Conservation (phyloP, 2,888 invertebrate genomes). For the Pheosia tremula region DNA sequence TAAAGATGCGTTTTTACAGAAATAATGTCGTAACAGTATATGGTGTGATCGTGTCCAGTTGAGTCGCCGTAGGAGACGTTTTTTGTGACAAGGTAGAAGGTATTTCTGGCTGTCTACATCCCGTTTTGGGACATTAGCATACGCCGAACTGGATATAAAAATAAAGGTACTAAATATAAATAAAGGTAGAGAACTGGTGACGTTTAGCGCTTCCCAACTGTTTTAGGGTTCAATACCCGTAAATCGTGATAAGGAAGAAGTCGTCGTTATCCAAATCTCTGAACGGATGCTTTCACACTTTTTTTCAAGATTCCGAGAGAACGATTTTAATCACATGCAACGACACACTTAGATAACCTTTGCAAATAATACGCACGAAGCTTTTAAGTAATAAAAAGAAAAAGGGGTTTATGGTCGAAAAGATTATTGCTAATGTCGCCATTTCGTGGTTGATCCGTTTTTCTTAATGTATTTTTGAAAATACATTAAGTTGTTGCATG, state of each 20-base stretch:
- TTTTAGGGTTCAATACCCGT: slow-evolving; percentile 41
- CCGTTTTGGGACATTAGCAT: slow-evolving; percentile 54
- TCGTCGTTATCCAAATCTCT: slow-evolving; percentile 20
- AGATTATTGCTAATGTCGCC: slow-evolving; percentile 34
- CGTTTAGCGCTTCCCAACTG: slow-evolving; percentile 40
- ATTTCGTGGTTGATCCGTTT: slow-evolving; percentile 43
- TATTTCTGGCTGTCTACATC: slow-evolving; percentile 57
- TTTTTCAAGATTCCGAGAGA: slow-evolving; percentile 2
- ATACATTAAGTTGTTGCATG: too few species aligned
- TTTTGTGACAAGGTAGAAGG: slow-evolving; percentile 53
- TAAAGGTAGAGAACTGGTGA: slow-evolving; percentile 35
- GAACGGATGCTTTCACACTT: slow-evolving; percentile 14
- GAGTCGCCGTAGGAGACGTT: slow-evolving; percentile 50
- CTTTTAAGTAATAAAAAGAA: slow-evolving; percentile 2
- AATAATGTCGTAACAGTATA: slow-evolving; percentile 28
- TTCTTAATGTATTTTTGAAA: slow-evolving; percentile 52
- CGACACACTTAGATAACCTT: not conserved
- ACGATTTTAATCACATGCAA: not conserved
- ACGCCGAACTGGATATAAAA: slow-evolving; percentile 49
- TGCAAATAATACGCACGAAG: not conserved
- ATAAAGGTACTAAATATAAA: slow-evolving; percentile 48
- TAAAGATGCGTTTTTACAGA: slow-evolving; percentile 13
- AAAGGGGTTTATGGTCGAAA: slow-evolving; percentile 22
- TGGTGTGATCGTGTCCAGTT: slow-evolving; percentile 17
- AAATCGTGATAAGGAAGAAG: slow-evolving; percentile 32